Evolutionary conservation across 1,140 invertebrate species (phyloP), one percentile per base, ranked within the genome.

Genomic region (Drosophila mayri): DNA sequence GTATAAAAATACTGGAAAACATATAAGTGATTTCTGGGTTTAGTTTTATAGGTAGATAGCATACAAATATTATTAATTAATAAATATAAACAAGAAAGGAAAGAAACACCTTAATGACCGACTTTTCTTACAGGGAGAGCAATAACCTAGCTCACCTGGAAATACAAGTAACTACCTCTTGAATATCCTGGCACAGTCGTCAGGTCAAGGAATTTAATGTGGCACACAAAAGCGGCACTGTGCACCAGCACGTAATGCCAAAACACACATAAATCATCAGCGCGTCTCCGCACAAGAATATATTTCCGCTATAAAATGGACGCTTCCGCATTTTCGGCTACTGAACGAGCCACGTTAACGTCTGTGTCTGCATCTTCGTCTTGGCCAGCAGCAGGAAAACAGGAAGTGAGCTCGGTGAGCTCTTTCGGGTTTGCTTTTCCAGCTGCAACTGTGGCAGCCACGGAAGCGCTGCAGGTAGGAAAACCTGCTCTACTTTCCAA

Each of bases 291-390:
- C 84, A 87, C 82, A 90, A 84, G 84, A 88, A 88, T 88, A 88
- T 88, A 88, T 88, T 88, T 88, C 84, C 85, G 85, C 85, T 88
- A 90, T 90, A 88, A 84, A 88, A 88, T 81, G 85, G 84, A 88
- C 77, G 85, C 83, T 84, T 88, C 84, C 84, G 85, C 81, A 78
- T 88, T 88, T 88, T 77, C 72, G 85, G 72, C 60, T 76, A 57
- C 78, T 46, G 52, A 44, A 50, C 50, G 54, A 50, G 47, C 66
- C 50, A 63, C 67, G 60, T 18, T 46, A 64, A 37, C 44, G 43
- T 43, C 59, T 50, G 20, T 37, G 54, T 28, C 64, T 72, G 11
- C 12, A 20, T 35, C 37, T 38, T 40, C 37, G 61, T 32, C 63
- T 44, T 63, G 61, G 60, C 65, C 37, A 68, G 52, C 20, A 52